phyloP scores from a whole-genome alignment of 2,113 vertebrate species.

The Phylloscopus whistleri region DNA sequence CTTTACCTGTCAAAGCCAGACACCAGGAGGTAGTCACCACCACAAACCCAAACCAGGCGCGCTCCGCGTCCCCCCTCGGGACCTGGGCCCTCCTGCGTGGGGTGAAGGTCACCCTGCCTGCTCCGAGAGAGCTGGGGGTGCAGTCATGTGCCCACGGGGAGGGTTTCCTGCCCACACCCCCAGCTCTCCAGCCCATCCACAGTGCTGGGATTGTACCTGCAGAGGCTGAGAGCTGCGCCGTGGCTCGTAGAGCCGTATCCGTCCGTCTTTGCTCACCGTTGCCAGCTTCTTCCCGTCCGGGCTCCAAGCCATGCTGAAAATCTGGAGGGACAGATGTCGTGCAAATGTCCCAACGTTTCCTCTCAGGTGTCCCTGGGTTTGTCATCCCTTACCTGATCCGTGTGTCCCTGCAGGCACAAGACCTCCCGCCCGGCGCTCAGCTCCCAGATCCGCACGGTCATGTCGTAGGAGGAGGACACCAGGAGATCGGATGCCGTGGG shows the following conservation, averaged over 20 bases:
- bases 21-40: conserved; percentile 83
- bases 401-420: conserved; percentile 83
- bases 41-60: conserved; percentile 89
- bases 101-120: neutral
- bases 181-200: neutral
- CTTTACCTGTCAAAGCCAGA: conserved; percentile 89
- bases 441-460: conserved; percentile 87
- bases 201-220: conserved; percentile 68
- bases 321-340: conserved; percentile 62
- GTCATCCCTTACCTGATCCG: conserved; percentile 83
- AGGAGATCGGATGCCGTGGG: conserved; percentile 83
- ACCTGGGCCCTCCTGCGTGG: conserved; percentile 84
- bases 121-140: neutral
- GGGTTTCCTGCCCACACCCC: neutral
- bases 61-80: conserved; percentile 89
- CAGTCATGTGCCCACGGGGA: rapidly evolving
- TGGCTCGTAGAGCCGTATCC: conserved; percentile 85
- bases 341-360: rapidly evolving
- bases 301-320: conserved; percentile 93
- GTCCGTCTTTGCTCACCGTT: conserved; percentile 89
- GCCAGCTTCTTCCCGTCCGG: conserved; percentile 86
- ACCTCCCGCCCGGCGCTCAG: conserved; percentile 69
- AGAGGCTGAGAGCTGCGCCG: conserved; percentile 74
- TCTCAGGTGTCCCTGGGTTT: neutral
- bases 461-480: conserved; percentile 92